Base-by-base conservation (phyloP, 2,113 vertebrate genomes). In the Syngnathoides biaculeatus region DNA sequence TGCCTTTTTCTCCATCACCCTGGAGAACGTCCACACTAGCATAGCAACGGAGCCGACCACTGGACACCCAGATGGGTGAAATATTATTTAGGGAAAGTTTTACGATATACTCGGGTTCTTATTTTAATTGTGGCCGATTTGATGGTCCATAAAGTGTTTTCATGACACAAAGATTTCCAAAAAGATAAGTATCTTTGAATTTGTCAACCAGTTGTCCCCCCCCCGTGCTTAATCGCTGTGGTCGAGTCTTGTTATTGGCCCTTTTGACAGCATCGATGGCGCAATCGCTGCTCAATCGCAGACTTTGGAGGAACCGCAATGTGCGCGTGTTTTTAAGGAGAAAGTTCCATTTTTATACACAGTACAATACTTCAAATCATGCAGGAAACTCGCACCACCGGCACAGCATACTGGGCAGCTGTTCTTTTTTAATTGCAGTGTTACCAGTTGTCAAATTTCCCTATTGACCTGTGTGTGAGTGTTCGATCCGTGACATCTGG, bases 1-100 rank as follows among this genome's bases (percentile, higher is more conserved):
- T 76, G 75, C 71, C 82, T 82, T 69, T 26, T 72, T 19, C 75
- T 69, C 84, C 86, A 89, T 88, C 85, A 80, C 82, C 64, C 74
- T 60, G 71, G 82, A 82, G 80, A 85, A 78, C 0, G 77, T 83
- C 83, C 19, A 81, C 77, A 81, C 61, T 42, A 83, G 78, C 86
- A 70, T 87, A 83, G 88, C 82, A 91, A 90, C 89, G 86, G 90
- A 55, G 11, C 27, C 14, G 74, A 89, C 86, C 87, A 91, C 80
- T 68, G 4, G 0, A 20, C 0, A 12, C 50, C 14, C 8, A 30
- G 83, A 79, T 2, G 10, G 26, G 26, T 8, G 27, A 57, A 14
- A 57, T 5, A 2, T 9, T 57, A 19, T 57, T 17, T 57, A 19
- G 26, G 55, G 26, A 5, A 17, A 57, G 26, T 0, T 57, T 27